Evolutionary conservation across 2,113 vertebrate species (phyloP), one percentile per base, ranked within the genome.

Genomic region (Herpetotheres cachinnans): DNA sequence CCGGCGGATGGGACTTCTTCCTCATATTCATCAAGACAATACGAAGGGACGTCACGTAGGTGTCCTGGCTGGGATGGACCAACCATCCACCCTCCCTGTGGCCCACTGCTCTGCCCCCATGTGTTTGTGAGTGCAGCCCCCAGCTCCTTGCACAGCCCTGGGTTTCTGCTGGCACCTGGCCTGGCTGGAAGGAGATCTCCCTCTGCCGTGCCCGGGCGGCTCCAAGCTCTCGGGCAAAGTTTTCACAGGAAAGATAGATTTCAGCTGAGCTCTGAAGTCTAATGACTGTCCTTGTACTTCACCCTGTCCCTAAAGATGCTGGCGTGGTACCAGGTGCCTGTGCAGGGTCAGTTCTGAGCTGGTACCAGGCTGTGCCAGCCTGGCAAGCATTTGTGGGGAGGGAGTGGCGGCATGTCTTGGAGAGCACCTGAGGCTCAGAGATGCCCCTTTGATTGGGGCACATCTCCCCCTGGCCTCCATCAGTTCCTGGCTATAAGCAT

Each of bases 31-130:
- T 98, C 96, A 99, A 98, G 98, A 99, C 99, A 12, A 4, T 99
- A 87, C 97, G 97, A 78, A 98, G 99, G 38, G 99, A 99, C 16
- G 34, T 99, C 93, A 99, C 98, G 99, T 99, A 98, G 98, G 99
- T 98, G 67, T 87, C 40, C 70, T 79, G 44, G 29, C 47, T 69
- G 89, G 32, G 42, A 30, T 82, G 59, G 50, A 16, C 49, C 3
- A 2, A 3, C 36, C 62, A 50, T 47, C 46, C 47, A 25, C 24
- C 46, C n/a, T 58, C 4, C n/a, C 54, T 47, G 36, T 29, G 30
- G 34, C 65, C 55, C 42, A 8, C 36, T 82, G 56, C 66, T 82
- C 21, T 78, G 47, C 11, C 38, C 52, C 2, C 1, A 25, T 55
- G 9, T 42, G 9, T 38, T 46, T 65, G 52, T 82, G 61, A 82